Percentiles rank a stretch among this genome's conserved stretches.
These are phyloP conservation scores for Tautogolabrus adspersus DNA, from an alignment of 2,113 vertebrate genomes.

Conservation along the genomic window DNA sequence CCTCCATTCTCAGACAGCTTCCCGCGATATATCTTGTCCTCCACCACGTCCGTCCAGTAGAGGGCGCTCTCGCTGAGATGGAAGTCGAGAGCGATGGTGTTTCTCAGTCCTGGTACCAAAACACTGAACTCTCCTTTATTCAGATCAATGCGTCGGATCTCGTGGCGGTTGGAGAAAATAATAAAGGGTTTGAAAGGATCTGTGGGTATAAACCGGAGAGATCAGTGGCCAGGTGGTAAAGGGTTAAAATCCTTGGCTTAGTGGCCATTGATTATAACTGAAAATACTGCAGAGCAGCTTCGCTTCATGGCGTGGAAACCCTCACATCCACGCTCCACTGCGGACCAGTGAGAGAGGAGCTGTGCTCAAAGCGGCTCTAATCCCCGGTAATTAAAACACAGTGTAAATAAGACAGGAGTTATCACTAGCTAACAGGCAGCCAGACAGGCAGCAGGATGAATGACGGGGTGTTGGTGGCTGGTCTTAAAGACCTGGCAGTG, in stretches of 20 bases:
- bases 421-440: slow-evolving; percentile 70
- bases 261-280: not conserved
- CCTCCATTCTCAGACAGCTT: slow-evolving; percentile 96
- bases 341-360: slow-evolving; percentile 40
- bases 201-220: slow-evolving; percentile 58
- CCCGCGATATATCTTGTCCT: slow-evolving; percentile 98
- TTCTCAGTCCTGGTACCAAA: slow-evolving; percentile 93
- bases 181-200: slow-evolving; percentile 98
- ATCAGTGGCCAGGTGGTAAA: not conserved
- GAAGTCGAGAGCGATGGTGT: slow-evolving; percentile 97
- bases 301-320: slow-evolving; percentile 13
- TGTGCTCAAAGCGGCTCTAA: slow-evolving; percentile 63
- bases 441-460: slow-evolving; percentile 55
- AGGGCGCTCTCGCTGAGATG: slow-evolving; percentile 95
- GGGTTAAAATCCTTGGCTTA: slow-evolving; percentile 25
- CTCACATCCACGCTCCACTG: slow-evolving; percentile 25
- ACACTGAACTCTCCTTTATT: slow-evolving; percentile 96
- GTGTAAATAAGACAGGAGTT: slow-evolving; percentile 72
- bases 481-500: slow-evolving; percentile 37
- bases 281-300: slow-evolving; percentile 30
- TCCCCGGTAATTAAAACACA: slow-evolving; percentile 67
- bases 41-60: slow-evolving; percentile 98
- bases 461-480: slow-evolving; percentile 35
- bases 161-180: slow-evolving; percentile 98
- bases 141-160: slow-evolving; percentile 96